Evolutionary conservation across 2,888 invertebrate species (phyloP), one percentile per base, ranked within the genome.

Genomic region (Brachyptera risi): DNA sequence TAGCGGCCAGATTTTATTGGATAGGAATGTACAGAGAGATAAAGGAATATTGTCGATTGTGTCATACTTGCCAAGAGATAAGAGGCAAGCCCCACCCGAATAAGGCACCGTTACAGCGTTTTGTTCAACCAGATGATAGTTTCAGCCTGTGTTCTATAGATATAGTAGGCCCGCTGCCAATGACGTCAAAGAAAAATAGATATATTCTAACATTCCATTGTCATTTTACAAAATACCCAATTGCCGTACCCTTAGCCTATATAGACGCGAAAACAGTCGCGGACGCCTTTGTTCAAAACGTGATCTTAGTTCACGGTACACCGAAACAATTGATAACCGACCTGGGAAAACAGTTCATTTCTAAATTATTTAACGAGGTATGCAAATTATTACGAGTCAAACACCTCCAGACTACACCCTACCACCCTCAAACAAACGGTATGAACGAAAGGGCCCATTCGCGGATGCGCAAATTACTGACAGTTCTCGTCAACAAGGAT

Each of bases 211-310:
- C 58, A 11, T 49, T 42, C 9, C 37, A 23, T 23, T 42, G 47
- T 42, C 17, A 38, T 35, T 57, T 61, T 19, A 58, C 57, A 3
- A 61, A 35, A 23, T 47, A 44, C 23, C 13, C 19, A 15, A 40
- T 37, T 7, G 65, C 65, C 0, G 47, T 66, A 5, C 63, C 69
- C 0, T 19, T 68, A 4, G 62, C 59, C 2, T 65, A 71, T 31
- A 51, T 60, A 1, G 65, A 37, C 31, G 61, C 70, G 1, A 50
- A 60, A 5, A 69, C 69, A 0, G 58, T 70, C 2, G 68, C 69
- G 5, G 5, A 24, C 7, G 58, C 7, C 4, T 58, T 47, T 19
- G 58, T 44, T 4, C 2, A n/a, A 31, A 31, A 11, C 7, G 31
- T 31, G 5, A 11, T 31, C 11, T 31, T 31, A 11, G 7, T 5